Conservation (phyloP, 1,140 invertebrate species). For the Fopius arisanus region DNA sequence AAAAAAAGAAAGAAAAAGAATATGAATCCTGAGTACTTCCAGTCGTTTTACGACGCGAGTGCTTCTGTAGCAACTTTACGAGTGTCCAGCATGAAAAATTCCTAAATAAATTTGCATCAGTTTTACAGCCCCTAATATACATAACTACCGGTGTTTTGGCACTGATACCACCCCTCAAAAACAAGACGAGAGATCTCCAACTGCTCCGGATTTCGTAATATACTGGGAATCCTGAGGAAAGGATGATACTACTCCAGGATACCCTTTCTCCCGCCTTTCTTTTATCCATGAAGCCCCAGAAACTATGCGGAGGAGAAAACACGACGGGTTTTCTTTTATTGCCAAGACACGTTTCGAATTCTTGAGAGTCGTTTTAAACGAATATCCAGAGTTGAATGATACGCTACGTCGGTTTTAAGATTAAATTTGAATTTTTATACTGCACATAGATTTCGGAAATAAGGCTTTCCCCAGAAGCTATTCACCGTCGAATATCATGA, state of each 20-base stretch:
- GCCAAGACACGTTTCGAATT: conserved; percentile 12
- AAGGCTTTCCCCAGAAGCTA: no score
- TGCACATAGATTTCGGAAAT: background rate
- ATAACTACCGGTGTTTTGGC: conserved; percentile 60
- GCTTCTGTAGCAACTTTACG: conserved; percentile 59
- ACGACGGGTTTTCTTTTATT: conserved; percentile 38
- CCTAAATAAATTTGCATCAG: conserved; percentile 41
- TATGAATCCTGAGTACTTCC: conserved; percentile 14
- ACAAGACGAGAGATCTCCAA: background rate
- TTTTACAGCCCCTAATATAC: conserved; percentile 59
- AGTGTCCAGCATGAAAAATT: conserved; percentile 33
- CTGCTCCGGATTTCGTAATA: conserved; percentile 34
- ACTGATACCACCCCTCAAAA: conserved; percentile 46
- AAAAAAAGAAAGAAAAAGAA: conserved; percentile 4
- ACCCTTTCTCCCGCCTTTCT: background rate
- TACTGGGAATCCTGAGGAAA: conserved; percentile 31
- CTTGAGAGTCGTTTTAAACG: conserved; percentile 6
- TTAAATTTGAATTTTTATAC: conserved; percentile 15
- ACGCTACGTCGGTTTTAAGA: background rate
- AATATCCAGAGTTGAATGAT: background rate
- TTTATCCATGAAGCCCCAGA: background rate
- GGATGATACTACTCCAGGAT: background rate
- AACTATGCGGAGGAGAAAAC: conserved; percentile 40
- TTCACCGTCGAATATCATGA: no score
- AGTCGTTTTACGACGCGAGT: conserved; percentile 60